A percentile compares a stretch with the other conserved stretches of the same genome.
phyloP scores from a whole-genome alignment of 2,113 vertebrate species.

The Cathartes aura region DNA sequence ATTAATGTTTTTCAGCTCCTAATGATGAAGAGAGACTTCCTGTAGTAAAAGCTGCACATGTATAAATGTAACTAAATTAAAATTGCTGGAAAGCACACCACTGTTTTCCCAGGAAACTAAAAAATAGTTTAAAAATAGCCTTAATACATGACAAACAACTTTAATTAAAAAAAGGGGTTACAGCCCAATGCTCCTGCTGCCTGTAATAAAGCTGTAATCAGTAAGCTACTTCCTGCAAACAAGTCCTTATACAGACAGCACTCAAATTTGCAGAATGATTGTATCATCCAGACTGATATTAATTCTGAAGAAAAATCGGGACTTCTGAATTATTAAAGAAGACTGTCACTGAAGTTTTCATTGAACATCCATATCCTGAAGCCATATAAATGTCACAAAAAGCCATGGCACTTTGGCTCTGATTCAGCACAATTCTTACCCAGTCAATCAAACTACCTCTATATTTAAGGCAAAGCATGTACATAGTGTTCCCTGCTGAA shows the following conservation, averaged over 20 bases:
- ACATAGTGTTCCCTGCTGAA: neutral
- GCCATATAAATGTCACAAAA: conserved; percentile 33
- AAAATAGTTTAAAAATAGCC: neutral
- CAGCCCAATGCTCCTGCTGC: neutral
- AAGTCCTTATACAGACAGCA: neutral
- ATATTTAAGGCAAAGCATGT: neutral
- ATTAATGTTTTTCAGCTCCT: neutral
- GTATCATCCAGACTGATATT: conserved; percentile 1
- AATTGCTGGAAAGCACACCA: neutral
- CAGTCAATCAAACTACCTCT: neutral
- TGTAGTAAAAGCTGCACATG: neutral
- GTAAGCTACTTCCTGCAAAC: conserved; percentile 7
- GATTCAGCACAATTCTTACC: conserved; percentile 15
- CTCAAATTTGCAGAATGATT: neutral
- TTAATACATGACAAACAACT: neutral
- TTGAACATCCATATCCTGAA: neutral
- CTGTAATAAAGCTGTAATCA: conserved; percentile 3
- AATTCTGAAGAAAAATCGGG: conserved; percentile 12
- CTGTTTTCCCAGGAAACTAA: neutral
- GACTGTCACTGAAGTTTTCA: conserved; percentile 8
- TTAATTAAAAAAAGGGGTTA: neutral
- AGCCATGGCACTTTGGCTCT: neutral
- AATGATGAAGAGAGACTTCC: neutral
- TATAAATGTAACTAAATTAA: neutral
- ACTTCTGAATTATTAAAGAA: conserved; percentile 55